A percentile compares a stretch with the other conserved stretches of the same genome.
These are phyloP conservation scores for Reticulitermes speratus DNA, from an alignment of 1,140 invertebrate genomes.

Conservation along the genomic window DNA sequence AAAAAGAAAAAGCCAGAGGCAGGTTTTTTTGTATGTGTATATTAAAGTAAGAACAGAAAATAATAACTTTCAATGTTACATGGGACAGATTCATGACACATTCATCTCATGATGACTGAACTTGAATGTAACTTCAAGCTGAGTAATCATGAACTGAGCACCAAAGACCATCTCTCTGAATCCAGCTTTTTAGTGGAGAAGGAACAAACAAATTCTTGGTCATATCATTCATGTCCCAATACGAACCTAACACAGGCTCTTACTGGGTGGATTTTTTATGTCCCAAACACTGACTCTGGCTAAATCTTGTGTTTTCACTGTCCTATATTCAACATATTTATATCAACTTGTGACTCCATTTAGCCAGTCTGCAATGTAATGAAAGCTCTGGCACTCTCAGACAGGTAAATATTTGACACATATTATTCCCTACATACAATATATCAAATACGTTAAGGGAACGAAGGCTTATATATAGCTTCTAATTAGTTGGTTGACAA, in stretches of 20 bases:
- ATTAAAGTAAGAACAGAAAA: conserved; percentile 16
- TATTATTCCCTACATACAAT: not conserved
- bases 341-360: not conserved
- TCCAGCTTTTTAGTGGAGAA: not conserved
- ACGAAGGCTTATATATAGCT: too few relatives aligned
- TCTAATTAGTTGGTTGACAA: too few relatives aligned
- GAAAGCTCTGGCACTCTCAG: conserved; percentile 15
- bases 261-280: not conserved
- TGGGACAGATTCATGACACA: not conserved
- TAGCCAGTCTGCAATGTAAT: not conserved
- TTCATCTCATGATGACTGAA: not conserved
- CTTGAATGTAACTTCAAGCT: not conserved
- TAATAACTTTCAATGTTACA: not conserved
- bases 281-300: conserved; percentile 25
- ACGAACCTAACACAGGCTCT: too few relatives aligned
- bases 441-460: not conserved
- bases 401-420: not conserved
- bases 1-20: conserved; percentile 74
- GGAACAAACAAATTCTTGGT: conserved; percentile 20
- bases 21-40: conserved; percentile 52
- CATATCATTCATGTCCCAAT: not conserved
- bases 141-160: conserved; percentile 4
- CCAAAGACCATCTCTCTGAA: not conserved
- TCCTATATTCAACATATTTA: not conserved
- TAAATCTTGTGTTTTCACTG: conserved; percentile 19